These are phyloP conservation scores for Peromyscus californicus DNA, from an alignment of 2,113 vertebrate species.

Conservation along the genomic window DNA sequence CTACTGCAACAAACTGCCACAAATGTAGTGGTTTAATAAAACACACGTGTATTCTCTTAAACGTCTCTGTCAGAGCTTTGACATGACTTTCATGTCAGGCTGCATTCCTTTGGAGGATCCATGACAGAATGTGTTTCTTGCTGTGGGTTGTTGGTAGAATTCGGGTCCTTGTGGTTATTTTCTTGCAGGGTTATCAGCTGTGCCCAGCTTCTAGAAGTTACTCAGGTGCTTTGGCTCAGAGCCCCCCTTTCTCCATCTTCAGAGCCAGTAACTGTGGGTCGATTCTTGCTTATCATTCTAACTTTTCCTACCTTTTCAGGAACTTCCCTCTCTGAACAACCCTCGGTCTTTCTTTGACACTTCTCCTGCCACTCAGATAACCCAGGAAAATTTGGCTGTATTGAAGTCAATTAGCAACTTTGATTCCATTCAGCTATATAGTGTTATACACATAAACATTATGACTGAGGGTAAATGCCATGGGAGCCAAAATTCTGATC, in stretches of 20 bases:
- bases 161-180: not conserved
- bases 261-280: not conserved
- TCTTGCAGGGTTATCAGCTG: not conserved
- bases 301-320: not conserved
- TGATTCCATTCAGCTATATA: not conserved
- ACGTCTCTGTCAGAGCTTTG: not conserved
- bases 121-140: not conserved
- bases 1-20: not conserved
- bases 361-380: not conserved
- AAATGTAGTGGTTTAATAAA: not conserved
- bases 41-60: not conserved
- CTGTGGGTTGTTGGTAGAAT: not conserved
- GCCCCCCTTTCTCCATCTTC: not conserved
- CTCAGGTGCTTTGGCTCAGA: not conserved
- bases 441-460: not conserved
- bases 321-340: not conserved
- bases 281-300: not conserved
- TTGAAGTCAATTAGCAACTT: constrained; percentile 4
- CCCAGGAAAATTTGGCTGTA: not conserved
- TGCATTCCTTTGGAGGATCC: not conserved
- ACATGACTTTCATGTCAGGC: not conserved
- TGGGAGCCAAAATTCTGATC: not conserved
- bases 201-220: not conserved
- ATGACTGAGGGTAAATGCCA: not conserved
- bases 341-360: not conserved